Evolutionary conservation across 2,797 vertebrate genomes (phyloP).

Genomic region (Chromis chromis): DNA sequence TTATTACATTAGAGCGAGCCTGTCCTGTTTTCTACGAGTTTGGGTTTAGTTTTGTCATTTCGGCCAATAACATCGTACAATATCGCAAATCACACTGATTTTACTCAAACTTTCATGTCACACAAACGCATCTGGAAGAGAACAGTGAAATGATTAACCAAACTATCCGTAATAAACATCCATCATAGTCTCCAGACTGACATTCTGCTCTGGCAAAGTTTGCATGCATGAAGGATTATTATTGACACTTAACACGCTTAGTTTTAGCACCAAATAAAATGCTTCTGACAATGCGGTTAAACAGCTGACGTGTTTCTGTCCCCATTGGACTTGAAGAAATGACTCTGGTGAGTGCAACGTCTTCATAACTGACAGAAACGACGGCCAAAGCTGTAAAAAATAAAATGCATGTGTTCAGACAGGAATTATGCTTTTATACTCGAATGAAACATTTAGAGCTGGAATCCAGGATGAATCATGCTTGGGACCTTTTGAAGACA

Average conservation of each 20-base stretch:
- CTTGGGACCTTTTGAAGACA: conserved; percentile 12
- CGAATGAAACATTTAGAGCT: conserved; percentile 10
- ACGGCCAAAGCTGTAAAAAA: not conserved
- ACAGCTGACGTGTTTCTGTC: not conserved
- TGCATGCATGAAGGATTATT: not conserved
- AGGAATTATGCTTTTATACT: conserved; percentile 8
- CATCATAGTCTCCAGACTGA: not conserved
- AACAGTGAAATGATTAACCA: not conserved
- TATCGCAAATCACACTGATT: not conserved
- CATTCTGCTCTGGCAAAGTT: not conserved
- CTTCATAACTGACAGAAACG: conserved; percentile 7
- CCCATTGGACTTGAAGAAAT: not conserved
- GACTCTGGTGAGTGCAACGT: conserved; percentile 6
- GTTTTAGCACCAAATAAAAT: conserved; percentile 16
- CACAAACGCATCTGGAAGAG: not conserved
- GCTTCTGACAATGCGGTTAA: not conserved
- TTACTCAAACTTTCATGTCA: not conserved
- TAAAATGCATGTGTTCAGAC: not conserved
- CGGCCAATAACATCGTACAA: not conserved
- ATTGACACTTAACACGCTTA: not conserved
- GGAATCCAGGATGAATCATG: conserved; percentile 15
- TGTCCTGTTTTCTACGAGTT: conserved; percentile 34
- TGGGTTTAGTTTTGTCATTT: conserved; percentile 12
- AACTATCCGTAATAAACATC: not conserved
- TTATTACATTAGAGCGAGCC: conserved; percentile 43